phyloP scores from a whole-genome alignment of 2,888 invertebrate species.

The Drosophila mayaguana region DNA sequence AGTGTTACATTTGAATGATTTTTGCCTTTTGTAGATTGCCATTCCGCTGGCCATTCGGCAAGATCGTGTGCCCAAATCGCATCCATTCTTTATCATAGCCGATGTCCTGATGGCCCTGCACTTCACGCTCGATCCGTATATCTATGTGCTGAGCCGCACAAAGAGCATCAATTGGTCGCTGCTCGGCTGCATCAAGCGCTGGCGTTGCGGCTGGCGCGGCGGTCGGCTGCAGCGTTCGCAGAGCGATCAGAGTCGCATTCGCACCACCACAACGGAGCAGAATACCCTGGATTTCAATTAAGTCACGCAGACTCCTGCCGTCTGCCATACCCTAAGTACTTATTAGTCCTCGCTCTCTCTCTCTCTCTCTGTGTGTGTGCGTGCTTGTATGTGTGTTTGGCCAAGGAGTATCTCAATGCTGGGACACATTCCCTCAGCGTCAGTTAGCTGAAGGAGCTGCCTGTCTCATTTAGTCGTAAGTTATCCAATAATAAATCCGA shows the following conservation, averaged over 20 bases:
- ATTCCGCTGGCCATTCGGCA: constrained; percentile 87
- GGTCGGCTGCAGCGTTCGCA: constrained; percentile 77
- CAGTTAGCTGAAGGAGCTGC: constrained; percentile 24
- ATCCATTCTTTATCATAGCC: constrained; percentile 86
- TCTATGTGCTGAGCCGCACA: constrained; percentile 91
- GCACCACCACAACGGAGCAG: constrained; percentile 82
- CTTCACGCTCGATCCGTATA: constrained; percentile 93
- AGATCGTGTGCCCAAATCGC: constrained; percentile 73
- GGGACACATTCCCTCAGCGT: constrained; percentile 35
- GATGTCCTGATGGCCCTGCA: constrained; percentile 92
- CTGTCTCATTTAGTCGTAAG: constrained; percentile 43
- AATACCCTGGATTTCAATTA: constrained; percentile 82
- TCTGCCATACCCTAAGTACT: constrained; percentile 38
- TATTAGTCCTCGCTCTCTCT: constrained; percentile 10
- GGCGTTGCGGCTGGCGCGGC: constrained; percentile 78
- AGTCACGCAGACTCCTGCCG: constrained; percentile 19
- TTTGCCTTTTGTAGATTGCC: constrained; percentile 86
- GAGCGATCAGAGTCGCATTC: constrained; percentile 84
- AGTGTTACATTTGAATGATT: too few species aligned
- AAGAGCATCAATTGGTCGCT: constrained; percentile 83
- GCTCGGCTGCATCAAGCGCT: constrained; percentile 81
- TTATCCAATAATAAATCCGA: constrained; percentile 17
- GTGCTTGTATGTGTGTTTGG: not conserved
- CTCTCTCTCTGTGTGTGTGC: not conserved
- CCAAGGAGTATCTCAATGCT: constrained; percentile 42